Conservation (phyloP, 2,888 invertebrate species). For the Chalcis sispes region DNA sequence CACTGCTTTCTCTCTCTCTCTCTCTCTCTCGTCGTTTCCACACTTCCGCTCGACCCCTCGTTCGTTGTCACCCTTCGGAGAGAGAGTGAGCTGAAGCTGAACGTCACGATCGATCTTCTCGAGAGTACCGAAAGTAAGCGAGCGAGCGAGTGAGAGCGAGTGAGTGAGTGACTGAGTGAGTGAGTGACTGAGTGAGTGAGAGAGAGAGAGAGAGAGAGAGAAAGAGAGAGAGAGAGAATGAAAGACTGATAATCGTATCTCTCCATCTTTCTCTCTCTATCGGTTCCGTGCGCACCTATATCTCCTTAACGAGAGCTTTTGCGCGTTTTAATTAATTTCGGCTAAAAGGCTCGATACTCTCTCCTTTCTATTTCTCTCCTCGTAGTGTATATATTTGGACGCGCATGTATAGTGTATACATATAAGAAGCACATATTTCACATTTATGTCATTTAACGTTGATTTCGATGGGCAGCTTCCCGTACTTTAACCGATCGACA, state of each 20-base stretch:
- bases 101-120: conserved; percentile 35
- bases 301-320: conserved; percentile 60
- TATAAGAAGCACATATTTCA: too few relatives aligned
- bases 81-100: conserved; percentile 33
- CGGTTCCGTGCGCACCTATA: neutral
- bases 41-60: neutral
- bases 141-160: too few relatives aligned
- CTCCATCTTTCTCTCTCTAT: too few relatives aligned
- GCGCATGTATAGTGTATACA: too few relatives aligned
- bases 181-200: too few relatives aligned
- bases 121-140: neutral
- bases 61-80: conserved; percentile 25
- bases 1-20: neutral
- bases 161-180: too few relatives aligned
- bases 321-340: conserved; percentile 63
- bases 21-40: conserved; percentile 23
- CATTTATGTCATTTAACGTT: neutral
- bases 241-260: too few relatives aligned
- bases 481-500: too few relatives aligned
- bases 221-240: too few relatives aligned
- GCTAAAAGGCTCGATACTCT: conserved; percentile 57
- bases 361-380: too few relatives aligned
- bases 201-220: too few relatives aligned
- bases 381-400: too few relatives aligned
- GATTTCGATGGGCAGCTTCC: neutral